Base-by-base conservation (phyloP, 2,113 vertebrate species). In the Rhizomys pruinosus region DNA sequence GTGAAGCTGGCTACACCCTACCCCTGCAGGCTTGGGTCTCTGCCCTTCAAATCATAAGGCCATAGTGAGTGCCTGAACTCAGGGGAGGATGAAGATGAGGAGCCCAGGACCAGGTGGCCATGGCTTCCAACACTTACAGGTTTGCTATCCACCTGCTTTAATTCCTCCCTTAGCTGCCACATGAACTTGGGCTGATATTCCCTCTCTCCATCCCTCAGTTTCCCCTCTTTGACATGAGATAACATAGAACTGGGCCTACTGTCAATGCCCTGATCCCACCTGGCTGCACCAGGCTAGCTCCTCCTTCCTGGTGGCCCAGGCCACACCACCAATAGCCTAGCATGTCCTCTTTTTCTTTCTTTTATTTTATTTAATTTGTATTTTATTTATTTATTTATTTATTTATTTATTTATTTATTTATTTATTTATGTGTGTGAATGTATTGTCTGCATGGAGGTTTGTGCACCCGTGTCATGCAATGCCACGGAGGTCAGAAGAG, bases 221-320 rank as follows among this genome's bases (percentile, higher is more conserved):
- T 47, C 3, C 59, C 22, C 25, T n/a, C 55, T 78, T 37, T 47
- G 16, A 80, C 87, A 64, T 17, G 59, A 32, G 47, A 23, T n/a
- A n/a, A n/a, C n/a, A 72, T 76, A 47, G 7, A 34, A 61, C 23
- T 69, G 0, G 34, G 11, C 20, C 12, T 1, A 3, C 3, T 52
- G 44, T 44, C 12, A 44, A 15, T 7, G 19, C 23, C 27, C n/a
- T 6, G 0, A 47, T 20, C n/a, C n/a, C n/a, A n/a, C n/a, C 34
- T 10, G 34, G 27, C 34, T 66, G 71, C 32, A n/a, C 34, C 19
- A 12, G 23, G 22, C 5, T n/a, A n/a, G n/a, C n/a, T n/a, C 39
- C 32, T 19, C 61, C 37, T 34, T 57, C 74, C 76, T 44, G n/a
- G n/a, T n/a, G n/a, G n/a, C n/a, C n/a, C n/a, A n/a, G n/a, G n/a